Conservation (phyloP, 1,140 invertebrate species). For the Pogonognathellus flavescens region DNA sequence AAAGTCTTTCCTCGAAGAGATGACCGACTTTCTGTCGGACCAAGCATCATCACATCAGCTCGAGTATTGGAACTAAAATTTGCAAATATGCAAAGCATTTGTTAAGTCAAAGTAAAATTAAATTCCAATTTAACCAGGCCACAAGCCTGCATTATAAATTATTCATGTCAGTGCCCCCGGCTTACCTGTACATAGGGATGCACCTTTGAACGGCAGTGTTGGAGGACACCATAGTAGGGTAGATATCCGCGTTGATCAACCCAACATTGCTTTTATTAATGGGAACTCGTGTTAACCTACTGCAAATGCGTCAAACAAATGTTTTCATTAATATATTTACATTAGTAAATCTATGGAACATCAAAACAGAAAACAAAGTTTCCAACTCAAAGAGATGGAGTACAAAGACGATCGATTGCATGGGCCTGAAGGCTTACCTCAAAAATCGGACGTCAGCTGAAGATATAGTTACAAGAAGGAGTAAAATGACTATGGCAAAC, state of each 20-base stretch:
- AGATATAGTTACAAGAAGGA: slow-evolving; percentile 67
- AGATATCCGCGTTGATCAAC: slow-evolving; percentile 67
- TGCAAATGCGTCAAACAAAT: slow-evolving; percentile 51
- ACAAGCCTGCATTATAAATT: slow-evolving; percentile 3
- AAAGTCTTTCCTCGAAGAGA: slow-evolving; percentile 67
- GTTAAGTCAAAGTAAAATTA: slow-evolving; percentile 22
- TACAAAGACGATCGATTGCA: not conserved
- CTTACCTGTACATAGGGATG: slow-evolving; percentile 67
- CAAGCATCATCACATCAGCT: slow-evolving; percentile 67
- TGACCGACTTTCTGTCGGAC: slow-evolving; percentile 63
- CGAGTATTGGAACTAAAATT: slow-evolving; percentile 65
- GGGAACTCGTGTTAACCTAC: slow-evolving; percentile 65
- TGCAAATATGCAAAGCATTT: not conserved
- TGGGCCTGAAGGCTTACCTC: slow-evolving; percentile 56
- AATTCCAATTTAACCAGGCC: not conserved
- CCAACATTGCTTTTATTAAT: slow-evolving; percentile 66
- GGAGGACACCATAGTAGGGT: slow-evolving; percentile 67
- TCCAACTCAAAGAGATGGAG: not conserved
- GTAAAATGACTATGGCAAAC: slow-evolving; percentile 68
- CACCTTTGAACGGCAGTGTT: slow-evolving; percentile 67
- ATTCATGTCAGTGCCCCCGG: not conserved
- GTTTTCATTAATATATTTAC: not conserved
- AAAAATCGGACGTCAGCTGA: slow-evolving; percentile 66
- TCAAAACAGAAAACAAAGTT: not conserved
- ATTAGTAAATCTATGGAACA: not conserved